Conservation (phyloP, 2,888 invertebrate genomes). For the Ochropleura leucogaster region DNA sequence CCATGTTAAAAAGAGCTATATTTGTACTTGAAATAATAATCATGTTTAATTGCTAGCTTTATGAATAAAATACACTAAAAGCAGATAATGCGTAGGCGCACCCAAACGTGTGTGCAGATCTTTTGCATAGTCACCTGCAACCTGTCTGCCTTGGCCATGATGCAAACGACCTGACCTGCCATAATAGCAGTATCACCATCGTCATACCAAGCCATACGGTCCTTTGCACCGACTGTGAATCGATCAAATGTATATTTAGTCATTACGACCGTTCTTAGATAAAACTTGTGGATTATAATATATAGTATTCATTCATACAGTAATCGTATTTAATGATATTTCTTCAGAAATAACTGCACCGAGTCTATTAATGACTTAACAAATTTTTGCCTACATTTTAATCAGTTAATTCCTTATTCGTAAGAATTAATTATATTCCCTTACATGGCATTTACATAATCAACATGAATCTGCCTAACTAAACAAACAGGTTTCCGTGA, state of each 20-base stretch:
- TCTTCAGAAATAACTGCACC: slow-evolving; percentile 1
- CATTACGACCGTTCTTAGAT: background rate
- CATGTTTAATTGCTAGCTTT: background rate
- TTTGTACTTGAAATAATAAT: background rate
- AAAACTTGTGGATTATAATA: background rate
- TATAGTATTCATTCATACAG: slow-evolving; percentile 1
- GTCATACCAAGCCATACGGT: slow-evolving; percentile 1
- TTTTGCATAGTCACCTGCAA: slow-evolving; percentile 34
- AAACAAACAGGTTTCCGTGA: slow-evolving; percentile 74
- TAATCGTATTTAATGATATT: background rate
- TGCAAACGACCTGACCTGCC: slow-evolving; percentile 26
- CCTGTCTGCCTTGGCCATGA: slow-evolving; percentile 42
- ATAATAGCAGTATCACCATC: background rate
- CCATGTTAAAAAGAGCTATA: background rate
- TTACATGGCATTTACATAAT: slow-evolving; percentile 57
- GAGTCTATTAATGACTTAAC: background rate
- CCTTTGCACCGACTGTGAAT: slow-evolving; percentile 17
- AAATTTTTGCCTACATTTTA: background rate
- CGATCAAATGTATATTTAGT: slow-evolving; percentile 20
- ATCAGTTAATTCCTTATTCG: slow-evolving; percentile 19
- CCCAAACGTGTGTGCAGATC: slow-evolving; percentile 11
- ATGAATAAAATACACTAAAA: slow-evolving; percentile 8
- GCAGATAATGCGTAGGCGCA: slow-evolving; percentile 27
- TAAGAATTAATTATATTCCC: slow-evolving; percentile 42
- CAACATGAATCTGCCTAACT: slow-evolving; percentile 35